A percentile compares a stretch with the other conserved stretches of the same genome.
Conservation (phyloP, 2,113 vertebrate genomes). For the Catagonus wagneri region DNA sequence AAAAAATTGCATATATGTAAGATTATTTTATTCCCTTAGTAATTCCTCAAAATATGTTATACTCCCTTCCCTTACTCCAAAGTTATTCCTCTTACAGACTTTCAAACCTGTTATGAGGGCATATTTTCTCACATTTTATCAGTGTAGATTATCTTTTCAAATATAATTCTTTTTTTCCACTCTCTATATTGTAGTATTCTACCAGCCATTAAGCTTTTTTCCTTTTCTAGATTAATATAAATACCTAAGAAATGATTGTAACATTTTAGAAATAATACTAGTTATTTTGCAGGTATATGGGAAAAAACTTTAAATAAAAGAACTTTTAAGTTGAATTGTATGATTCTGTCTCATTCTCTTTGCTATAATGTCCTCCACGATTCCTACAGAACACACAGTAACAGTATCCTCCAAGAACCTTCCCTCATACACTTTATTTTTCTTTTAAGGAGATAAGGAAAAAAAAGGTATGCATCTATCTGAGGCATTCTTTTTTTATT, state of each 20-base stretch:
- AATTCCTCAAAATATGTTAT: conserved; percentile 60
- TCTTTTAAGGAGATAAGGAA: conserved; percentile 5
- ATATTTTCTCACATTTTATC: neutral
- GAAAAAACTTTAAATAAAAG: neutral
- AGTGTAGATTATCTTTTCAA: neutral
- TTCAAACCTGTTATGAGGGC: neutral
- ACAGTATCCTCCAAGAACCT: neutral
- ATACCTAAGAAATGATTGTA: neutral
- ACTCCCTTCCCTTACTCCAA: neutral
- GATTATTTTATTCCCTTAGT: conserved; percentile 39
- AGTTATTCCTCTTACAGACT: neutral
- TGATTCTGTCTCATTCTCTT: neutral
- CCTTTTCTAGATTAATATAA: conserved; percentile 28
- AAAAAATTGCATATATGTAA: no score
- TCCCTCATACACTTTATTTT: conserved; percentile 19
- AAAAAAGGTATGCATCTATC: neutral
- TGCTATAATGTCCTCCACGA: neutral
- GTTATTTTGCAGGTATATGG: neutral
- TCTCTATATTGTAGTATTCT: conserved; percentile 37
- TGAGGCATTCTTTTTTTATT: neutral
- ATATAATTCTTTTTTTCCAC: conserved; percentile 43
- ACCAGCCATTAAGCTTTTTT: conserved; percentile 24
- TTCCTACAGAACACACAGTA: neutral
- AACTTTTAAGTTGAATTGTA: conserved; percentile 36
- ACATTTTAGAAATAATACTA: conserved; percentile 59